Evolutionary conservation across 2,888 invertebrate species (phyloP).

Genomic region (Lasioglossum figueresi): DNA sequence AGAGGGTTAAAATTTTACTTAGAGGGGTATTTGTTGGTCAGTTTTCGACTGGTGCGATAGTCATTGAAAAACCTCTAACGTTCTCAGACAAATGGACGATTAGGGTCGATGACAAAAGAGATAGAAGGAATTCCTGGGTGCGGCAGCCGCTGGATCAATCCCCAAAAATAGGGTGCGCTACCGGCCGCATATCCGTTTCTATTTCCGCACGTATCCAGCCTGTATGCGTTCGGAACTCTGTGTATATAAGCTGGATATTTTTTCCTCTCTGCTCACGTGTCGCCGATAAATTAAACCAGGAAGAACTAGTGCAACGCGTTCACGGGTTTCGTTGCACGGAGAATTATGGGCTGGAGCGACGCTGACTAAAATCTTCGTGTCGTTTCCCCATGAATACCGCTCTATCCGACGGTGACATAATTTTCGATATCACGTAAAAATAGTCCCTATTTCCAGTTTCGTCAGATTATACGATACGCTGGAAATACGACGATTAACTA

Average conservation of each 20-base stretch:
- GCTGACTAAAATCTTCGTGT: slow-evolving; percentile 16
- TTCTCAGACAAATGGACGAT: slow-evolving; percentile 39
- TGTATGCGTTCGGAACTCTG: slow-evolving; percentile 44
- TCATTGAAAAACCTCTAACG: too few relatives aligned
- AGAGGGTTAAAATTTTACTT: too few relatives aligned
- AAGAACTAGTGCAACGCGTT: slow-evolving; percentile 28
- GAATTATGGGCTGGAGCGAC: slow-evolving; percentile 21
- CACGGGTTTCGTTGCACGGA: slow-evolving; percentile 40
- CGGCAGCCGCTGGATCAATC: slow-evolving; percentile 50
- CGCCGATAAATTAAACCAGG: slow-evolving; percentile 66
- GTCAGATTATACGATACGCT: neutral
- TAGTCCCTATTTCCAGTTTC: neutral
- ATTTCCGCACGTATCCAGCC: slow-evolving; percentile 63
- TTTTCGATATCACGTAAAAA: slow-evolving; percentile 17
- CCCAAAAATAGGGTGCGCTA: slow-evolving; percentile 66
- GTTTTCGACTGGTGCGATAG: too few relatives aligned
- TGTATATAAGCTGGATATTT: slow-evolving; percentile 58
- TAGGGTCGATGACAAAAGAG: slow-evolving; percentile 52
- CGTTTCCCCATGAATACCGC: slow-evolving; percentile 6
- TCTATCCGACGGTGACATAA: neutral
- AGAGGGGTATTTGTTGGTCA: too few relatives aligned
- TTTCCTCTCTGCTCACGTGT: slow-evolving; percentile 66
- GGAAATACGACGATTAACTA: too few relatives aligned
- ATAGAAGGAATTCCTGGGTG: slow-evolving; percentile 26
- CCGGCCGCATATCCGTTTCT: slow-evolving; percentile 70